phyloP scores from a whole-genome alignment of 2,113 vertebrate species.

The Gnathonemus echidnorhynchus region DNA sequence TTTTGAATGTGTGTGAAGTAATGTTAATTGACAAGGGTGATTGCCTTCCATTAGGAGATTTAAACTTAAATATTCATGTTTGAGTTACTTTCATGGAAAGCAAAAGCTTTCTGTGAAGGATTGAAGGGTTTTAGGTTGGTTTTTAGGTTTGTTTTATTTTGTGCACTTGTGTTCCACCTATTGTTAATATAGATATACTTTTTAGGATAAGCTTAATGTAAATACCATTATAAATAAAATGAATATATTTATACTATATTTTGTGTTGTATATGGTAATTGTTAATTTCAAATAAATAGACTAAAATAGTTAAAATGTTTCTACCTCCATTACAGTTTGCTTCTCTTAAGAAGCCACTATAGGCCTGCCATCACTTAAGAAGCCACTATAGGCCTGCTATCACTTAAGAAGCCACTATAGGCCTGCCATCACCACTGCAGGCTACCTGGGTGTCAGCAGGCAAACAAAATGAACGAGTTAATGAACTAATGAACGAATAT shows the following conservation, averaged over 20 bases:
- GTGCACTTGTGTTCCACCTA: conserved; percentile 62
- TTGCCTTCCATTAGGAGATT: neutral
- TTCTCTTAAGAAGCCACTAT: neutral
- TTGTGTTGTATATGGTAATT: neutral
- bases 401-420: neutral
- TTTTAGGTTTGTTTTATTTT: conserved; percentile 56
- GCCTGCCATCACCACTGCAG: neutral
- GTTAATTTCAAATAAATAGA: neutral
- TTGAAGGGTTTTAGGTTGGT: conserved; percentile 48
- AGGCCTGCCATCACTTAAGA: neutral
- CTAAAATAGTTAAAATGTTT: neutral
- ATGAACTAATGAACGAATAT: neutral
- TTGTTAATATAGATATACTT: conserved; percentile 53
- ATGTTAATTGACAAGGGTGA: neutral
- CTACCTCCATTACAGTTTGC: neutral
- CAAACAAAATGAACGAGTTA: neutral
- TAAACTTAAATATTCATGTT: conserved; percentile 7
- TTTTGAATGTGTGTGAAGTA: conserved; percentile 33
- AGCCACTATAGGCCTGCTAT: neutral
- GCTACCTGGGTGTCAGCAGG: neutral
- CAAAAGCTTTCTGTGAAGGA: conserved; percentile 49
- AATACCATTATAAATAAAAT: conserved; percentile 83
- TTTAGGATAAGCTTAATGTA: conserved; percentile 78
- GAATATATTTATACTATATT: conserved; percentile 77
- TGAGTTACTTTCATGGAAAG: conserved; percentile 46